Evolutionary conservation across 2,888 invertebrate genomes (phyloP), one percentile per base, ranked within the genome.

Genomic region (Blera fallax): DNA sequence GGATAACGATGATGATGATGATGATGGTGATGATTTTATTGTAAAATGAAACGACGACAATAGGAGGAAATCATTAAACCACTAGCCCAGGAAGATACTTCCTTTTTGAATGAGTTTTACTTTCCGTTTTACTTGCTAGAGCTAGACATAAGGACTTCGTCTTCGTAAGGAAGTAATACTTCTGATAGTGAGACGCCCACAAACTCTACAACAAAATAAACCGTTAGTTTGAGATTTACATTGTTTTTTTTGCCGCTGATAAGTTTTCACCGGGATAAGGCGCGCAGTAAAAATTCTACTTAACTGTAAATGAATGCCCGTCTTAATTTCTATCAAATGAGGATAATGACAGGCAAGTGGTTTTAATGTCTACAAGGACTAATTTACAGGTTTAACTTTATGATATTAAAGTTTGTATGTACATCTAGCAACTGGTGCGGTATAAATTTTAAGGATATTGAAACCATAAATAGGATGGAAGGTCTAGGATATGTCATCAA

Each of bases 11-110:
- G 67, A 67, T 62, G 60, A 76, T 43, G 73, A 82, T 72, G n/a
- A n/a, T n/a, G n/a, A 43, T 16, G 43, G 67, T 76, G 82, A 82
- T 72, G 62, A 77, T 83, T 82, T 83, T 83, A 82, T 82, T 82
- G 62, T 64, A 70, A 77, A 77, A 72, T 77, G 54, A 77, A 77
- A 77, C 77, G 50, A 64, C 62, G 52, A 65, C 65, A 60, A 60
- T 69, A 45, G 60, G 29, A 64, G 77, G 70, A 65, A 70, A 70
- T 82, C 82, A 70, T 82, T 82, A 82, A 70, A 77, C 69, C 69
- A 54, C 77, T 56, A 70, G 69, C 64, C 45, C 54, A 64, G 24
- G 32, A 32, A 69, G 69, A 48, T 54, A 37, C 62, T 76, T 64
- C 62, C 67, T 73, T 58, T 24, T 58, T 24, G 37, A 50, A 58